Evolutionary conservation across 2,113 vertebrate genomes (phyloP), one percentile per base, ranked within the genome.

Genomic region (Pandion haliaetus): DNA sequence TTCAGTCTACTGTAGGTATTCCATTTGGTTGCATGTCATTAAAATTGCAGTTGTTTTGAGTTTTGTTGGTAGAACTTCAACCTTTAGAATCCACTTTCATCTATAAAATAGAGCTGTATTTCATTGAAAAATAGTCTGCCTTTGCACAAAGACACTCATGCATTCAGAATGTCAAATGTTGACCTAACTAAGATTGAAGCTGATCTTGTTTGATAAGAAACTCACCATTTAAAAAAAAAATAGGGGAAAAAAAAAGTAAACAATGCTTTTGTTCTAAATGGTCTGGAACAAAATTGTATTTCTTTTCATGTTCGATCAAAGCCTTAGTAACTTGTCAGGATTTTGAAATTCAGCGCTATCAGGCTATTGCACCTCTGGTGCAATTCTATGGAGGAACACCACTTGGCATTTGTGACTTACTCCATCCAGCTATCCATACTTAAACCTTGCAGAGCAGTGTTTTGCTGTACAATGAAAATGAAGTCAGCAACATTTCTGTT

Each of bases 301-400:
- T 93, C 19, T 85, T 76, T 87, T 82, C n/a, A 66, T 25, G 17
- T 55, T 81, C 89, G 63, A 62, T 79, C 69, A 74, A 81, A 89
- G 38, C 4, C 6, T 74, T 70, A 15, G n/a, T 54, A 70, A 55
- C 45, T 55, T 93, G 57, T 61, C 59, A 67, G 26, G 26, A 49
- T 80, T 70, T 70, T 61, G 58, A 89, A 74, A 74, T 52, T 18
- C 40, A 49, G 73, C 65, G 19, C 32, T 86, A 31, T 20, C 10
- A 42, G 50, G 25, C 29, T 66, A 38, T 45, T 40, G 20, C 21
- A 59, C 28, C 25, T 40, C 40, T 57, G 16, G 49, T 54, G 25
- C 44, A 88, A 3, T 5, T 42, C 42, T 47, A 9, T 14, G 20
- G 62, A 82, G 16, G 31, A 82, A 86, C 40, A 52, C 3, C 9